Conservation (phyloP, 2,888 invertebrate species). For the Ormyrus rosae region DNA sequence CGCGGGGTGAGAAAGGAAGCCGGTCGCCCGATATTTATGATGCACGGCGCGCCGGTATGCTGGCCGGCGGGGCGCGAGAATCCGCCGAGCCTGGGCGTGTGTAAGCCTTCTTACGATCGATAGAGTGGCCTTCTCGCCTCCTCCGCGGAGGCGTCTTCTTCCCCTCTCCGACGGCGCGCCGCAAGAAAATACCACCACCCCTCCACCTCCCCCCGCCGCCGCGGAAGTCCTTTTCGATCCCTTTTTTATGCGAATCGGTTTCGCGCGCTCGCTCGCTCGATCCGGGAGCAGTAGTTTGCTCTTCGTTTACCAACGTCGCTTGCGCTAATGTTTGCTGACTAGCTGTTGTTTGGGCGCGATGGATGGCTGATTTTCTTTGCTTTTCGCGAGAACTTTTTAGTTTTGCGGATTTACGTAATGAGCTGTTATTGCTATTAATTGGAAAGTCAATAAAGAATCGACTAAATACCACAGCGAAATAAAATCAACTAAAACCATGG, state of each 20-base stretch:
- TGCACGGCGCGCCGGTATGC: slow-evolving; percentile 4
- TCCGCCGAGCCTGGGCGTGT: not conserved
- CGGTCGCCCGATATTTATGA: slow-evolving; percentile 41
- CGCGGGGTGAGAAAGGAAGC: not conserved
- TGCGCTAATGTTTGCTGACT: slow-evolving; percentile 15
- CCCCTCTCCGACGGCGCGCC: not conserved
- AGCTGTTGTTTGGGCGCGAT: no score
- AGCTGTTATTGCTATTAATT: no score
- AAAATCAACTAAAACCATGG: no score
- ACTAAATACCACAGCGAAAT: no score
- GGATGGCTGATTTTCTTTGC: no score
- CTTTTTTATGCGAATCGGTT: slow-evolving; percentile 6
- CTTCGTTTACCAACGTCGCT: slow-evolving; percentile 13
- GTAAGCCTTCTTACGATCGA: slow-evolving; percentile 43
- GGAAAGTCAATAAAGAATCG: no score
- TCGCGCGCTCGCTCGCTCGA: not conserved
- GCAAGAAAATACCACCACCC: not conserved
- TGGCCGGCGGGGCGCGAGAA: slow-evolving; percentile 19
- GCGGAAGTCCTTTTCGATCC: not conserved
- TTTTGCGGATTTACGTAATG: no score
- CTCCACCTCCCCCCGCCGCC: not conserved
- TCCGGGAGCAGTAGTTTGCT: not conserved
- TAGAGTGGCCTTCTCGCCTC: slow-evolving; percentile 5
- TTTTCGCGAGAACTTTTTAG: no score
- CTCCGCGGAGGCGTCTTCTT: not conserved